These are phyloP conservation scores for Mystacides longicornis DNA, from an alignment of 2,888 invertebrate species.

Conservation along the genomic window DNA sequence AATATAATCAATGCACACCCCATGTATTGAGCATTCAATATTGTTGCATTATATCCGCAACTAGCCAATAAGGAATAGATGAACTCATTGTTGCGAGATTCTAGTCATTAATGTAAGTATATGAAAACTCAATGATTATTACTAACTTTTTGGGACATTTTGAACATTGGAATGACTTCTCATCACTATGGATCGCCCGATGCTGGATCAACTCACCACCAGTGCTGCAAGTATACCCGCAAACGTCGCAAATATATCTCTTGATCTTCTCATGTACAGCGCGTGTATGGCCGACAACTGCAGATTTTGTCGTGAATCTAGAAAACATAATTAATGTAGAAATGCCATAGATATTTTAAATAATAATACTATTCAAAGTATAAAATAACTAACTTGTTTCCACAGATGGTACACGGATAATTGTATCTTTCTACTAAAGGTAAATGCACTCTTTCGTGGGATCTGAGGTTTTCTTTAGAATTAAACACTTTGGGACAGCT, in stretches of 20 bases:
- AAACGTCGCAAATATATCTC: slow-evolving; percentile 50
- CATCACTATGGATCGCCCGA: slow-evolving; percentile 51
- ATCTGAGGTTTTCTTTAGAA: slow-evolving; percentile 44
- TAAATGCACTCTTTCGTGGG: slow-evolving; percentile 47
- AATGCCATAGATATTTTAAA: too few species aligned
- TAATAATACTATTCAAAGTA: background rate
- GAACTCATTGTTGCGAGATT: too few species aligned
- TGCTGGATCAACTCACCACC: slow-evolving; percentile 51
- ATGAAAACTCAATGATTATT: background rate
- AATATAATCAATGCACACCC: too few species aligned
- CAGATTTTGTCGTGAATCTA: slow-evolving; percentile 49
- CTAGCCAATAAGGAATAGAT: too few species aligned
- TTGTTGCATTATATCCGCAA: too few species aligned
- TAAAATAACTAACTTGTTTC: slow-evolving; percentile 42
- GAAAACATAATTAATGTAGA: background rate
- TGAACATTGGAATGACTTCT: slow-evolving; percentile 46
- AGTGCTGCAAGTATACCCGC: slow-evolving; percentile 52
- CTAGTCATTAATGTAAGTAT: background rate
- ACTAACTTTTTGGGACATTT: slow-evolving; percentile 46
- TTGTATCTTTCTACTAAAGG: slow-evolving; percentile 48
- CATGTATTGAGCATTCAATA: too few species aligned
- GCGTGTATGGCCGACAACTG: slow-evolving; percentile 46
- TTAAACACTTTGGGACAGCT: slow-evolving; percentile 46
- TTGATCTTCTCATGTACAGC: slow-evolving; percentile 51
- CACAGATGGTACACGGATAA: slow-evolving; percentile 45